phyloP scores from a whole-genome alignment of 1,140 invertebrate genomes.

The Panagrolaimus sp. region DNA sequence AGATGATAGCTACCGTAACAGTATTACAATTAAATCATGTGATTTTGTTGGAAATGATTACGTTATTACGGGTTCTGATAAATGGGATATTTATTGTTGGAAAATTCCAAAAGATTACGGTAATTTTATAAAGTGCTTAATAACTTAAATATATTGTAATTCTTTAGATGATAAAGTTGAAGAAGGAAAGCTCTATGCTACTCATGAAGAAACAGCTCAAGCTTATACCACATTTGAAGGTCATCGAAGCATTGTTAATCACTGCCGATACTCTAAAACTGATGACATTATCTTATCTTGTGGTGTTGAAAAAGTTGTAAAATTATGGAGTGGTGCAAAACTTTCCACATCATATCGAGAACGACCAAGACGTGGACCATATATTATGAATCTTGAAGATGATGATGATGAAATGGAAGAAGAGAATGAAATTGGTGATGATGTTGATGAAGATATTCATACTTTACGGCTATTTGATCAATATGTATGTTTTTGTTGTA shows the following conservation, averaged over 20 bases:
- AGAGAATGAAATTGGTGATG: not conserved
- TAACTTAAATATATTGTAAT: no score
- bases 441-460: not conserved
- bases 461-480: slow-evolving; percentile 6
- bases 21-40: slow-evolving; percentile 7
- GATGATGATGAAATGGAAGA: not conserved
- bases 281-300: not conserved
- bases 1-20: not conserved
- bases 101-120: slow-evolving; percentile 1
- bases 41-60: not conserved
- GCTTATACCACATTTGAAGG: not conserved
- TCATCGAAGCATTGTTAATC: not conserved
- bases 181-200: no score
- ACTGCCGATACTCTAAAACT: not conserved
- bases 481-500: not conserved
- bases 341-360: not conserved
- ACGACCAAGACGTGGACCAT: not conserved
- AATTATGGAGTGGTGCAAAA: not conserved
- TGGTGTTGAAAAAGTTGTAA: not conserved
- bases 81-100: slow-evolving; percentile 12
- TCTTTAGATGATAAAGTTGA: not conserved
- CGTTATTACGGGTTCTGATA: not conserved
- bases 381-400: not conserved
- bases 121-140: not conserved
- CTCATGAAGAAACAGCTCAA: not conserved